These are phyloP conservation scores for Hapalemur alaotrensis DNA, from an alignment of 2,797 vertebrate species.

Conservation along the genomic window DNA sequence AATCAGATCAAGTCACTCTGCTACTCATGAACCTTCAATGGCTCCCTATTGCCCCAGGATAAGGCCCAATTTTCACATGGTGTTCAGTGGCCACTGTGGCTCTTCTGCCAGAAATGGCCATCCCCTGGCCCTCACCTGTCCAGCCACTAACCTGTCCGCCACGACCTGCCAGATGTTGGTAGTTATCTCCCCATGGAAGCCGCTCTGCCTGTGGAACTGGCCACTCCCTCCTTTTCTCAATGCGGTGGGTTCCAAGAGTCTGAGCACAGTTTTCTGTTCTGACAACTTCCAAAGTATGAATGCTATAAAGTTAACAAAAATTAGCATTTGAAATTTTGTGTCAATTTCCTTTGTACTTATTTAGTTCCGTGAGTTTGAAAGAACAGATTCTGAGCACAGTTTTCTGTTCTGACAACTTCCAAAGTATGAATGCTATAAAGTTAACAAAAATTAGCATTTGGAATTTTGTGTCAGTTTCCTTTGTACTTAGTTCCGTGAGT, in stretches of 20 bases:
- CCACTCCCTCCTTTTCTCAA: not conserved
- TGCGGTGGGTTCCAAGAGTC: not conserved
- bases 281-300: not conserved
- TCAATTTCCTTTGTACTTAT: not conserved
- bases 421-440: not conserved
- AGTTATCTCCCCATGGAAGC: not conserved
- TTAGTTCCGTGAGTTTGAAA: not conserved
- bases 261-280: not conserved
- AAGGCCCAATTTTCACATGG: too few species aligned
- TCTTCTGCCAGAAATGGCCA: not conserved
- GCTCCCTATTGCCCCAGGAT: not conserved
- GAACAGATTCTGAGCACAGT: not conserved
- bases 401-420: not conserved
- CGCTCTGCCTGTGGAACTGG: not conserved
- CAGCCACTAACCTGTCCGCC: not conserved
- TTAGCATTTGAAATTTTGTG: not conserved
- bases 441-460: not conserved
- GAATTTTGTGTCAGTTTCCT: not conserved
- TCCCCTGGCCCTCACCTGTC: not conserved
- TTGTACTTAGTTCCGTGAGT: not conserved
- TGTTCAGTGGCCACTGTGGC: not conserved
- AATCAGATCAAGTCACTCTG: not conserved
- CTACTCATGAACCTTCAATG: not conserved
- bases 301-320: not conserved
- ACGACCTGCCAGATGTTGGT: accelerated